Evolutionary conservation across 1,140 invertebrate genomes (phyloP).

Genomic region (Sitobion miscanthi): DNA sequence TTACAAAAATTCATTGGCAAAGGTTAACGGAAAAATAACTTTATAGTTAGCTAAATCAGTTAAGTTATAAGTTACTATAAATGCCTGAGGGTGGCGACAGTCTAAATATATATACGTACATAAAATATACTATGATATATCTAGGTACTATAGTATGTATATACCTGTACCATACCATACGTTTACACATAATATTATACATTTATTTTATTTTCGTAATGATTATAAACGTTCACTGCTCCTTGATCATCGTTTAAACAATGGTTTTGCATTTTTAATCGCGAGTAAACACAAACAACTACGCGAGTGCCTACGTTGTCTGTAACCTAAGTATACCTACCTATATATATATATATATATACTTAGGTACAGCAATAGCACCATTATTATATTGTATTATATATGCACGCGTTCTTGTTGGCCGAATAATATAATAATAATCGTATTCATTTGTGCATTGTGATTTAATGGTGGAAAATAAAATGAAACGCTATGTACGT

Average conservation of each 20-base stretch:
- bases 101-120: neutral
- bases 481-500: neutral
- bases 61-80: neutral
- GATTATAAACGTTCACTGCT: neutral
- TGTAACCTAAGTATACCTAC: neutral
- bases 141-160: no score
- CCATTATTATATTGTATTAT: neutral
- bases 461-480: neutral
- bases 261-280: neutral
- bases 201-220: neutral
- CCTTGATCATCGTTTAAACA: neutral
- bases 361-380: neutral
- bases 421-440: conserved; percentile 1
- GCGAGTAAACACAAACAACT: neutral
- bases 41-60: neutral
- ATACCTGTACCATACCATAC: neutral
- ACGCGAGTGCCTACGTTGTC: neutral
- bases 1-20: neutral
- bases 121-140: neutral
- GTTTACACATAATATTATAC: neutral
- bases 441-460: neutral
- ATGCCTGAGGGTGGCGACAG: neutral
- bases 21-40: neutral
- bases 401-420: neutral
- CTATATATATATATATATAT: neutral